Evolutionary conservation across 1,140 invertebrate genomes (phyloP).

Genomic region (Drepana arcuata): DNA sequence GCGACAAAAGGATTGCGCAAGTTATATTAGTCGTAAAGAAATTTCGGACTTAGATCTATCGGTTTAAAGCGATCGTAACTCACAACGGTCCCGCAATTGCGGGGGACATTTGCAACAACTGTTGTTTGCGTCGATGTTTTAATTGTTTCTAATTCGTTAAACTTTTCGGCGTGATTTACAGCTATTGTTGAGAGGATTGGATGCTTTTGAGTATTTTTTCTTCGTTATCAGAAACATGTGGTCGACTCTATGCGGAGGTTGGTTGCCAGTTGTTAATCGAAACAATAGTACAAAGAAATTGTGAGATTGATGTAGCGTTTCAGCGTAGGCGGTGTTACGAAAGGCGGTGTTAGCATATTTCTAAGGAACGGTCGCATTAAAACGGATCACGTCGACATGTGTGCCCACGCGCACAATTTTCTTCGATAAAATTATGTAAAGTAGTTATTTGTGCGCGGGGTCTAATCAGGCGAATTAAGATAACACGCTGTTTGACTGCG

Average conservation of each 20-base stretch:
- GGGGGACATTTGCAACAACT: conserved; percentile 66
- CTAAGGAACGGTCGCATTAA: conserved; percentile 31
- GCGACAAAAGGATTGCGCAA: conserved; percentile 66
- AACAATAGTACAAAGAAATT: too few relatives aligned
- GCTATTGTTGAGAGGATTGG: conserved; percentile 42
- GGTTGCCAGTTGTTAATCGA: too few relatives aligned
- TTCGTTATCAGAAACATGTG: conserved; percentile 30
- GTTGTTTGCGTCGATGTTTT: conserved; percentile 67
- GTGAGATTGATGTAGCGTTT: too few relatives aligned
- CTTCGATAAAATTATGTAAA: conserved; percentile 55
- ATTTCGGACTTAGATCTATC: conserved; percentile 66
- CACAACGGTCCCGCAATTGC: conserved; percentile 62
- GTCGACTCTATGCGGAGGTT: too few relatives aligned
- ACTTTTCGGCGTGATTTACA: conserved; percentile 60
- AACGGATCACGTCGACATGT: conserved; percentile 25
- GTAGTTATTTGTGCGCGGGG: conserved; percentile 34
- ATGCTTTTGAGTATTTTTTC: conserved; percentile 29
- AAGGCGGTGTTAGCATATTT: conserved; percentile 24
- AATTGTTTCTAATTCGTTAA: conserved; percentile 70
- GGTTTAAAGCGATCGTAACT: conserved; percentile 61
- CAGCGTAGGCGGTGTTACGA: too few relatives aligned
- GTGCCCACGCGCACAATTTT: conserved; percentile 45
- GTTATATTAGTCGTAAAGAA: conserved; percentile 69
- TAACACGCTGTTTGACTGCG: conserved; percentile 21
- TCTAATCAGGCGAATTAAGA: conserved; percentile 56